Conservation (phyloP, 2,113 vertebrate genomes). For the Silurus glanis region DNA sequence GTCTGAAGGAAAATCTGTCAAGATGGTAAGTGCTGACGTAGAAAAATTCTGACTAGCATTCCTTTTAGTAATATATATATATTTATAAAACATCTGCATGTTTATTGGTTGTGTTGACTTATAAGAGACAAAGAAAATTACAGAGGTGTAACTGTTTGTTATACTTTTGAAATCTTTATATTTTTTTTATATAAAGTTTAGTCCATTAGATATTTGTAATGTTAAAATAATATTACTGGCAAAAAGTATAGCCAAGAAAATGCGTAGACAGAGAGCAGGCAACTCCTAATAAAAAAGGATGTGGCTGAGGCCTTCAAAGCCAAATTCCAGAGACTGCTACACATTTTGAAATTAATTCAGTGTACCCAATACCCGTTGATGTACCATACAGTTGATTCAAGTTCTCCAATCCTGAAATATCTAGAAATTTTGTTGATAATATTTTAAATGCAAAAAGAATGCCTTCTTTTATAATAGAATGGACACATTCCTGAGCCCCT, state of each 20-base stretch:
- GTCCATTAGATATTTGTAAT: neutral
- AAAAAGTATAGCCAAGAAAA: neutral
- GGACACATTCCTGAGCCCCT: slow-evolving; percentile 31
- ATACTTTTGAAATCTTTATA: neutral
- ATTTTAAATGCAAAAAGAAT: neutral
- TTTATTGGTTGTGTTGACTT: neutral
- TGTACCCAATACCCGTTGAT: slow-evolving; percentile 3
- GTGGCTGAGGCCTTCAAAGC: slow-evolving; percentile 38
- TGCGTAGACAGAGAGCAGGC: neutral
- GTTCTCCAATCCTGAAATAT: slow-evolving; percentile 14
- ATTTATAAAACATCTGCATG: neutral
- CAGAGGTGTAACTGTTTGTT: neutral
- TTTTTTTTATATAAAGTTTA: neutral
- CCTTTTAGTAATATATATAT: slow-evolving; percentile 3
- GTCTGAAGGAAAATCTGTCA: slow-evolving; percentile 67
- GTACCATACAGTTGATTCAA: neutral
- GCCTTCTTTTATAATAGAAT: slow-evolving; percentile 28
- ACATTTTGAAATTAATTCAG: slow-evolving; percentile 23
- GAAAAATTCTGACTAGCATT: slow-evolving; percentile 1
- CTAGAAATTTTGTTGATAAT: neutral
- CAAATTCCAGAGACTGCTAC: slow-evolving; percentile 27
- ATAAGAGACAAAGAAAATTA: neutral
- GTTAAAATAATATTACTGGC: neutral
- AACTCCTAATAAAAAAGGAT: slow-evolving; percentile 40
- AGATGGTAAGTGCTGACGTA: slow-evolving; percentile 74